These are phyloP conservation scores for Cataglyphis hispanica DNA, from an alignment of 1,140 invertebrate genomes.

Conservation along the genomic window DNA sequence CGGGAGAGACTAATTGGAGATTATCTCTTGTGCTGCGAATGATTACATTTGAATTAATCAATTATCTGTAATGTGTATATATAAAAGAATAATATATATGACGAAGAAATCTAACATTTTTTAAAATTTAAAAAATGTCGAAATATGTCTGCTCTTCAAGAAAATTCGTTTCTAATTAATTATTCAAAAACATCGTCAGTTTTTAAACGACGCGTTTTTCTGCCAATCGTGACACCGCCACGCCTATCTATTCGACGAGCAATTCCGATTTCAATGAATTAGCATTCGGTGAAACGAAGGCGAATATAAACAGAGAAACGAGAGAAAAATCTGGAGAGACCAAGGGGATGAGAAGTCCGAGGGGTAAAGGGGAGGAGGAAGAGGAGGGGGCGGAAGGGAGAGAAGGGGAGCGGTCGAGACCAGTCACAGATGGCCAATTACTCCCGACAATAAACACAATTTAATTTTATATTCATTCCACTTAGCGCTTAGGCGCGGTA, in stretches of 20 bases:
- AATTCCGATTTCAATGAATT: conserved; percentile 56
- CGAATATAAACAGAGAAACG: conserved; percentile 8
- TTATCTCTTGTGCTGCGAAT: background rate
- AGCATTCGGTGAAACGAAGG: conserved; percentile 45
- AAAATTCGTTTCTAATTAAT: conserved; percentile 41
- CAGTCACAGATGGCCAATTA: conserved; percentile 85
- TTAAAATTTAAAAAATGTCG: background rate
- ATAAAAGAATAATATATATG: no score
- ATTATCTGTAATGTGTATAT: background rate
- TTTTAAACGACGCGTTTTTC: conserved; percentile 37
- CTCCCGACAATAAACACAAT: conserved; percentile 84
- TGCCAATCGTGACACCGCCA: conserved; percentile 20
- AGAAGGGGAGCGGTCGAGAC: conserved; percentile 67
- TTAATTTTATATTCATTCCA: conserved; percentile 85
- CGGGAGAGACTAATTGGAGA: background rate
- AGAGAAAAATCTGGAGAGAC: conserved; percentile 26
- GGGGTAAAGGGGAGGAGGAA: background rate
- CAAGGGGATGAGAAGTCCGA: conserved; percentile 26
- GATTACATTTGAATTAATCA: background rate
- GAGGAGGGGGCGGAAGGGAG: background rate
- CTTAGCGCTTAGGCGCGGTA: conserved; percentile 80
- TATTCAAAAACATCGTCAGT: conserved; percentile 39
- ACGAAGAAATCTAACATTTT: background rate
- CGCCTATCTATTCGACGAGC: conserved; percentile 35
- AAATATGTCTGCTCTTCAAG: background rate